Evolutionary conservation across 1,140 invertebrate genomes (phyloP).

Genomic region (Oryctes rhinoceros): DNA sequence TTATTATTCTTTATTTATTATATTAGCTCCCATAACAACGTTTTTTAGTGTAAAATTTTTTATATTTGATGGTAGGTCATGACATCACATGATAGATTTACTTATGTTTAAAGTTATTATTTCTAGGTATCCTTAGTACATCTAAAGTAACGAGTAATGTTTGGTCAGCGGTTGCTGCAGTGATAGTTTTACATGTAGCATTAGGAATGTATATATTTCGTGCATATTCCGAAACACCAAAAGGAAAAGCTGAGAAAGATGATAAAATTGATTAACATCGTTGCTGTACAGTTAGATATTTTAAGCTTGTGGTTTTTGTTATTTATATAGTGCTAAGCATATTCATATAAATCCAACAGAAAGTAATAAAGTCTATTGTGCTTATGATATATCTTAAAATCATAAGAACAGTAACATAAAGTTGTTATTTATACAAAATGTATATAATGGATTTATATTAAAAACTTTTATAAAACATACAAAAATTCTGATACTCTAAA

Average conservation of each 20-base stretch:
- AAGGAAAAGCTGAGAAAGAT: slow-evolving; percentile 49
- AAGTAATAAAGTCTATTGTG: no score
- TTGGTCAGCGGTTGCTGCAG: slow-evolving; percentile 75
- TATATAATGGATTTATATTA: no score
- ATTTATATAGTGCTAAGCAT: no score
- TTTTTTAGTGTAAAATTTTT: slow-evolving; percentile 69
- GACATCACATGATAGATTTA: slow-evolving; percentile 30
- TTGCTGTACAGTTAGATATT: background rate
- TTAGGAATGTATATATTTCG: slow-evolving; percentile 79
- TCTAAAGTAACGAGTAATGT: slow-evolving; percentile 74
- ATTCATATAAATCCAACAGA: no score
- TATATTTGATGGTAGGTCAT: slow-evolving; percentile 66
- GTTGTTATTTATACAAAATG: no score
- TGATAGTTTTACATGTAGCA: slow-evolving; percentile 76
- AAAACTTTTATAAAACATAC: no score
- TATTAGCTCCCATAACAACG: slow-evolving; percentile 68
- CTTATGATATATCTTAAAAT: no score
- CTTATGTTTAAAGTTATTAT: slow-evolving; percentile 40
- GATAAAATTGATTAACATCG: slow-evolving; percentile 54
- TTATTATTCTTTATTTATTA: slow-evolving; percentile 70
- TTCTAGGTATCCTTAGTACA: slow-evolving; percentile 65
- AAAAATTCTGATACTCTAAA: no score
- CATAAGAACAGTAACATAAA: no score
- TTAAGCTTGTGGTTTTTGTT: no score
- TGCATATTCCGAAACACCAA: slow-evolving; percentile 71